phyloP scores from a whole-genome alignment of 2,113 vertebrate species.

The Phaetusa simplex region DNA sequence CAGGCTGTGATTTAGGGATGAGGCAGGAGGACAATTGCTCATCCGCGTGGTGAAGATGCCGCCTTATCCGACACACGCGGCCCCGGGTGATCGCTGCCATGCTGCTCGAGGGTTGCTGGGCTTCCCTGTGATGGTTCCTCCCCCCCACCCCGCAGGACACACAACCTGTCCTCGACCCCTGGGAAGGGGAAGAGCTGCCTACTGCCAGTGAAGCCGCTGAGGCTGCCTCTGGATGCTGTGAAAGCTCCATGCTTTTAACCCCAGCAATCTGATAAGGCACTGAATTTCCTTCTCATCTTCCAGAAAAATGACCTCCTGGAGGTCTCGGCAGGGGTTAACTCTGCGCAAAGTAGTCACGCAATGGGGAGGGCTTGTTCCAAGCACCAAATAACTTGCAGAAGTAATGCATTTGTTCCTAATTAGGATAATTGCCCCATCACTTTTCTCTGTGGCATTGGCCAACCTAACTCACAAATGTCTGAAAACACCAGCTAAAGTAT shows the following conservation, averaged over 20 bases:
- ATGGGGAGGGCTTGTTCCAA: constrained; percentile 19
- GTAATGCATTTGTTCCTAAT: constrained; percentile 68
- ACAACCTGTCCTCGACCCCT: not conserved
- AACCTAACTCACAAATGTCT: constrained; percentile 15
- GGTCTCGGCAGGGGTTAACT: constrained; percentile 45
- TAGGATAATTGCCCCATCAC: constrained; percentile 67
- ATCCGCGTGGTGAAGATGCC: not conserved
- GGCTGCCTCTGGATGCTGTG: not conserved
- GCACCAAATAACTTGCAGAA: constrained; percentile 64
- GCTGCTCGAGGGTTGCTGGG: not conserved
- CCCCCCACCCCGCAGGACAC: not conserved
- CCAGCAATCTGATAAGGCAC: constrained; percentile 2
- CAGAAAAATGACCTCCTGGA: not conserved
- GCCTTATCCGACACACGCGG: not conserved
- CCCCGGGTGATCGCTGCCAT: not conserved
- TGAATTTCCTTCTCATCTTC: not conserved
- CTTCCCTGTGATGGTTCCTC: not conserved
- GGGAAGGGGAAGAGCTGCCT: not conserved
- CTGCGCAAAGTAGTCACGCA: constrained; percentile 24
- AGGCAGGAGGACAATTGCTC: not conserved
- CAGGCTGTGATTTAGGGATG: not conserved
- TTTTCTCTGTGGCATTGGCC: constrained; percentile 61
- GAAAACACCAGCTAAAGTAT: constrained; percentile 54
- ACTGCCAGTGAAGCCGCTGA: not conserved
- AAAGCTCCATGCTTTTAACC: not conserved